Evolutionary conservation across 1,140 invertebrate genomes (phyloP).

Genomic region (Asbolus verrucosus): DNA sequence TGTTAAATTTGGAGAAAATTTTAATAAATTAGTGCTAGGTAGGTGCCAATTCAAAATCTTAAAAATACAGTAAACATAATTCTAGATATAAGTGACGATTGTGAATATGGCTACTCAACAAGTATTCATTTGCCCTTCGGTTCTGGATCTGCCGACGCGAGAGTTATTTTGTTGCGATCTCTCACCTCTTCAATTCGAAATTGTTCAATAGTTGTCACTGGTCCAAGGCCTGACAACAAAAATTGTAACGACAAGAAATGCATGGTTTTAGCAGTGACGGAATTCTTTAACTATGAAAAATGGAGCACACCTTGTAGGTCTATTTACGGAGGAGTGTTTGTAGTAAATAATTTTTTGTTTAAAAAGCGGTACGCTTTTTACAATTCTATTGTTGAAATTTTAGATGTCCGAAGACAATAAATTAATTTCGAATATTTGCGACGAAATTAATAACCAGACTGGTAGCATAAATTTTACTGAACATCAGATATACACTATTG

Average conservation of each 20-base stretch:
- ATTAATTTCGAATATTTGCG: constrained; percentile 1
- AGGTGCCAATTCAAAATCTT: neutral
- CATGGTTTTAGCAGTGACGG: neutral
- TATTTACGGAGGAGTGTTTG: neutral
- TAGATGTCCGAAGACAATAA: neutral
- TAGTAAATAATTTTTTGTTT: constrained; percentile 1
- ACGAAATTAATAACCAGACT: neutral
- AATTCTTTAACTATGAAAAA: constrained; percentile 10
- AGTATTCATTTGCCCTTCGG: constrained; percentile 1
- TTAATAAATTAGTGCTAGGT: neutral
- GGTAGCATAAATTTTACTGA: neutral
- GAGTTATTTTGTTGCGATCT: neutral
- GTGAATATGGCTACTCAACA: constrained; percentile 3
- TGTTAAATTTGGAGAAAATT: neutral
- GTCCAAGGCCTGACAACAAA: constrained; percentile 9
- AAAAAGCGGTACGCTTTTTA: neutral
- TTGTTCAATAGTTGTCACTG: neutral
- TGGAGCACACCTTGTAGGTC: neutral
- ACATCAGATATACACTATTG: constrained; percentile 12
- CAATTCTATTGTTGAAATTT: neutral
- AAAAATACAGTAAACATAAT: neutral
- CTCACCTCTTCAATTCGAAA: neutral
- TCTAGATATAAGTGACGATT: constrained; percentile 13
- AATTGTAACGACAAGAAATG: constrained; percentile 3
- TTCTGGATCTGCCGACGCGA: constrained; percentile 6